These are phyloP conservation scores for Anodontia alba DNA, from an alignment of 2,888 invertebrate species.

Conservation along the genomic window DNA sequence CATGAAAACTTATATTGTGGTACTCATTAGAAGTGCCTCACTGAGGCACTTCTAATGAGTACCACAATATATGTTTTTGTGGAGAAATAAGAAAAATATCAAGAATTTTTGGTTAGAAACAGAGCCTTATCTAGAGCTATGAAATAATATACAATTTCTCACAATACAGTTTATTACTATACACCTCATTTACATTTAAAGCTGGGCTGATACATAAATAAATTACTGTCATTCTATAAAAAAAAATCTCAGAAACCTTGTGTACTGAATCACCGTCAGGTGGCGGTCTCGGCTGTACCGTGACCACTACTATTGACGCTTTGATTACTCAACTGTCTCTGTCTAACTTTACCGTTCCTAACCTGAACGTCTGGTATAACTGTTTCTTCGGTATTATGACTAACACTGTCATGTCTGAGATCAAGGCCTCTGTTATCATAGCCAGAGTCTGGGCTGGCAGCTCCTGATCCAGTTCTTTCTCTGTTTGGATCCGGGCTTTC, in stretches of 20 bases:
- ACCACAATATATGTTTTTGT: too few species aligned
- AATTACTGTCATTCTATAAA: not conserved
- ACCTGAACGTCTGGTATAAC: constrained; percentile 18
- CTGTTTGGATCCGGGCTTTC: constrained; percentile 61
- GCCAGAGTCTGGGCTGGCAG: constrained; percentile 50
- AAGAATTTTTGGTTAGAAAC: too few species aligned
- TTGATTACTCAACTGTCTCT: constrained; percentile 51
- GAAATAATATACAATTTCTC: too few species aligned
- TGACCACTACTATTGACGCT: constrained; percentile 13
- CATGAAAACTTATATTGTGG: too few species aligned
- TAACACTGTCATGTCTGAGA: constrained; percentile 43
- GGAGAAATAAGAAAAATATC: too few species aligned
- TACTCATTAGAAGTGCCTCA: too few species aligned
- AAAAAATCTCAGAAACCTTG: constrained; percentile 26
- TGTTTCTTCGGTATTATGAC: constrained; percentile 9
- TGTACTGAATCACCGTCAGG: constrained; percentile 53
- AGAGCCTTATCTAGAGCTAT: too few species aligned
- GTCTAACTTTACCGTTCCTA: constrained; percentile 49
- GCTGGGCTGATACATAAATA: constrained; percentile 15
- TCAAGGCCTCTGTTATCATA: constrained; percentile 57
- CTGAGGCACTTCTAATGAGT: too few species aligned
- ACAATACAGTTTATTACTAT: too few species aligned
- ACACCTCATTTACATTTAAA: not conserved
- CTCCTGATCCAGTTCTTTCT: constrained; percentile 21
- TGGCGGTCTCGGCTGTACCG: constrained; percentile 48